phyloP scores from a whole-genome alignment of 2,888 invertebrate species.

The Synergus itoensis region DNA sequence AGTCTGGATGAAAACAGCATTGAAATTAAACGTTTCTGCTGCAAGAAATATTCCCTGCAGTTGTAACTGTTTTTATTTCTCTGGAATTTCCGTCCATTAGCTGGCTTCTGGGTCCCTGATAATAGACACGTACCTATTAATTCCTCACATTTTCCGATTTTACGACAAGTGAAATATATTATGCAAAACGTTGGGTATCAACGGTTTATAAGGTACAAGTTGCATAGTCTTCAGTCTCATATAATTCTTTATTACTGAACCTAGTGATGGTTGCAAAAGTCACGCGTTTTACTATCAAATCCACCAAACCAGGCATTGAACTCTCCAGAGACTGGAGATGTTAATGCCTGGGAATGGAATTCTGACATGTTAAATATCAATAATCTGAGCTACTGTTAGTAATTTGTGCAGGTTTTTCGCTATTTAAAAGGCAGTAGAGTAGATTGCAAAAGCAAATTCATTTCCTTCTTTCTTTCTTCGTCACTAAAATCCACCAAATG shows the following conservation, averaged over 20 bases:
- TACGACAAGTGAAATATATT: slow-evolving; percentile 48
- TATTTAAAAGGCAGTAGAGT: neutral
- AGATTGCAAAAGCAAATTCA: neutral
- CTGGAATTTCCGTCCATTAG: slow-evolving; percentile 32
- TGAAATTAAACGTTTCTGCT: slow-evolving; percentile 28
- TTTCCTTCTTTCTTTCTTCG: slow-evolving; percentile 16
- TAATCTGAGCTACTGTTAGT: neutral
- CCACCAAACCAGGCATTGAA: neutral
- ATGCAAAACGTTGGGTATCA: slow-evolving; percentile 58
- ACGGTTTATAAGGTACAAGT: slow-evolving; percentile 57
- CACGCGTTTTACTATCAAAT: slow-evolving; percentile 47
- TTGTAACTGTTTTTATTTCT: slow-evolving; percentile 38
- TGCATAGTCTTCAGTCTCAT: slow-evolving; percentile 56
- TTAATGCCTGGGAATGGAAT: neutral
- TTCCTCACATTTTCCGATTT: slow-evolving; percentile 21
- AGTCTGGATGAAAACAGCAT: neutral
- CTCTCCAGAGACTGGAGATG: neutral
- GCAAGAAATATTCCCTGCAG: slow-evolving; percentile 37
- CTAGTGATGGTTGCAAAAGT: slow-evolving; percentile 55
- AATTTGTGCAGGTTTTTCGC: neutral
- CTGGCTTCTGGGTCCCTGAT: slow-evolving; percentile 35
- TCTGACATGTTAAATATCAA: neutral
- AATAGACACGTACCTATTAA: slow-evolving; percentile 37
- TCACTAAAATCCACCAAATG: neutral
- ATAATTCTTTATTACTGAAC: slow-evolving; percentile 64